A percentile compares a stretch with the other conserved stretches of the same genome.
Evolutionary conservation across 2,888 invertebrate species (phyloP).

Genomic region (Agrotis segetum): DNA sequence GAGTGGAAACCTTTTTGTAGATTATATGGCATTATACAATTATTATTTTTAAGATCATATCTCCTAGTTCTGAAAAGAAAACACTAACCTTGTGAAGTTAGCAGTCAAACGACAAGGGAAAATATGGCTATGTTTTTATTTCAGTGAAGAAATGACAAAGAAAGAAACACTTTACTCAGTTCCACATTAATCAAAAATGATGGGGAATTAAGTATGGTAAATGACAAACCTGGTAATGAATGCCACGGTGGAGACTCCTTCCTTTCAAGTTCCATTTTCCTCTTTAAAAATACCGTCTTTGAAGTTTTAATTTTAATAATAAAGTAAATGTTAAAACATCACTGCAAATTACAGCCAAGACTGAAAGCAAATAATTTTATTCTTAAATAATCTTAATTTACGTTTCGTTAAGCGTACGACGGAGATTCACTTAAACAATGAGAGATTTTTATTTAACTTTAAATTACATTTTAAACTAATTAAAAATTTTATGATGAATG

Average conservation of each 20-base stretch:
- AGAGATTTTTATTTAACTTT: conserved; percentile 16
- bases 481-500: conserved; percentile 1
- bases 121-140: neutral
- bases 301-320: conserved; percentile 27
- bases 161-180: neutral
- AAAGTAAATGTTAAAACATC: conserved; percentile 24
- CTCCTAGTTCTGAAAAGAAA: no score
- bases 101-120: no score
- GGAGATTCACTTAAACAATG: conserved; percentile 19
- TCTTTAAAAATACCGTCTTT: conserved; percentile 10
- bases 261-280: neutral
- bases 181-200: conserved; percentile 12
- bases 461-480: conserved; percentile 27
- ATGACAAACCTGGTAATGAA: conserved; percentile 21
- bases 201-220: conserved; percentile 3
- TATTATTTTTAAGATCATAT: no score
- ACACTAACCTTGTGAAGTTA: no score
- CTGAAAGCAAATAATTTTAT: conserved; percentile 38
- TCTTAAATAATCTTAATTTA: conserved; percentile 45
- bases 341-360: conserved; percentile 18
- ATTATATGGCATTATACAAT: no score
- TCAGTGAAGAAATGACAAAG: neutral
- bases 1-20: no score
- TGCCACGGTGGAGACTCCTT: neutral
- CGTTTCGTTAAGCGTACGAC: conserved; percentile 44